A percentile compares a stretch with the other conserved stretches of the same genome.
These are phyloP conservation scores for Calcarius lapponicus DNA, from an alignment of 2,797 vertebrate genomes.

Conservation along the genomic window DNA sequence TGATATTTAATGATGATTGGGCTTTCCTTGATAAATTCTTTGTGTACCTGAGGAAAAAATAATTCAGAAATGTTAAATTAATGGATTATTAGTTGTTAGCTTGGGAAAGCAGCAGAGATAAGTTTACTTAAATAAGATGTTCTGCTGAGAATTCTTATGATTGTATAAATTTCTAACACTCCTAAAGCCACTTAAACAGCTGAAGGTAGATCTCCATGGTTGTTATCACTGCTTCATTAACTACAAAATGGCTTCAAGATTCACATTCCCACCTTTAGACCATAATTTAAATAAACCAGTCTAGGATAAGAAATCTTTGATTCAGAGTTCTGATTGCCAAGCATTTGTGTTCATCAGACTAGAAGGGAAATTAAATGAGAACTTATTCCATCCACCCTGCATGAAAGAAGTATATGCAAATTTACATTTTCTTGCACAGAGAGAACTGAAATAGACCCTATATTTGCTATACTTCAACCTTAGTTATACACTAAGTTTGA, in stretches of 20 bases:
- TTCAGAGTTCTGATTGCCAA: background rate
- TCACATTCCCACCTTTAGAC: background rate
- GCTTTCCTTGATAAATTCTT: background rate
- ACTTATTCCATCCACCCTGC: background rate
- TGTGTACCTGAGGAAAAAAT: background rate
- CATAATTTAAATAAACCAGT: conserved; percentile 31
- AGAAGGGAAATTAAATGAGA: background rate
- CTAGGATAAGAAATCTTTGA: conserved; percentile 7
- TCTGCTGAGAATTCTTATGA: background rate
- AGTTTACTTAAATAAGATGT: background rate
- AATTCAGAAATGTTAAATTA: background rate
- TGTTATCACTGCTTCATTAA: conserved; percentile 38
- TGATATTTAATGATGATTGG: rapidly evolving
- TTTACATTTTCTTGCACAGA: background rate
- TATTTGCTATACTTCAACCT: background rate
- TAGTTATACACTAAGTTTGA: background rate
- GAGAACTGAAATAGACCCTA: background rate
- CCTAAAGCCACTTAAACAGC: background rate
- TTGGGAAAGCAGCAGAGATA: background rate
- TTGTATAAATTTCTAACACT: background rate
- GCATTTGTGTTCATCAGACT: conserved; percentile 3
- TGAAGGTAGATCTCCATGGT: background rate
- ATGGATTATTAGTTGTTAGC: background rate
- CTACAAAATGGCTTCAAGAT: conserved; percentile 30
- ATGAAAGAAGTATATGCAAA: background rate